Base-by-base conservation (phyloP, 2,888 invertebrate genomes). In the Drosophila subquinaria region DNA sequence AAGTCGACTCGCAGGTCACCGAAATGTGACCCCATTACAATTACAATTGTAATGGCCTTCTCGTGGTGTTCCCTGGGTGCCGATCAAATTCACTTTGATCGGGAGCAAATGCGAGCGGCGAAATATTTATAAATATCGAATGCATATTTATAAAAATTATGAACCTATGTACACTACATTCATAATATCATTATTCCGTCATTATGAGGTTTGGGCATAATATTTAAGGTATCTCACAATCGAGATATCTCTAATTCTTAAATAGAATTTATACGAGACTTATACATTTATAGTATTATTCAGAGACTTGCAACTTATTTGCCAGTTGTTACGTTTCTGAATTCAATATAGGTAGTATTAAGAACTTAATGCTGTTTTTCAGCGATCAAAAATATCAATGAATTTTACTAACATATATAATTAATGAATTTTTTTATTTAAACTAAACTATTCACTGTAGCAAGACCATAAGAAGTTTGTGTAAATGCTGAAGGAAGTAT, bases 11-110 rank as follows among this genome's bases (percentile, higher is more conserved):
- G 53, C 36, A 52, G 53, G 45, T 59, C 48, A 48, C 30, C 8
- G n/a, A 30, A 15, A n/a, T 5, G 35, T 62, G 62, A 62, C 62
- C 62, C 63, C 63, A 63, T 63, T 55, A 47, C 63, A 13, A 30
- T 55, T 63, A 47, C 63, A 13, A 30, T 55, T 63, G 55, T 55
- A 47, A 38, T 55, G 63, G 63, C 63, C 63, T 63, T 47, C 63
- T 11, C 55, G 55, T 63, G 63, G 63, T 55, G 63, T 63, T 63
- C 55, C 55, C 63, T 63, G 63, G 47, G 63, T 55, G 47, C 63
- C 47, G 55, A 63, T 63, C 59, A 36, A 3, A 53, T 10, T 17
- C 10, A 8, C 11, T 20, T 13, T 36, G 45, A 55, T 63, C 63
- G 55, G 55, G 4, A 55, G 63, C 55, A 20, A 55, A 63, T 55